A percentile compares a stretch with the other conserved stretches of the same genome.
Evolutionary conservation across 2,797 vertebrate genomes (phyloP).

Genomic region (Urosaurus nigricauda): DNA sequence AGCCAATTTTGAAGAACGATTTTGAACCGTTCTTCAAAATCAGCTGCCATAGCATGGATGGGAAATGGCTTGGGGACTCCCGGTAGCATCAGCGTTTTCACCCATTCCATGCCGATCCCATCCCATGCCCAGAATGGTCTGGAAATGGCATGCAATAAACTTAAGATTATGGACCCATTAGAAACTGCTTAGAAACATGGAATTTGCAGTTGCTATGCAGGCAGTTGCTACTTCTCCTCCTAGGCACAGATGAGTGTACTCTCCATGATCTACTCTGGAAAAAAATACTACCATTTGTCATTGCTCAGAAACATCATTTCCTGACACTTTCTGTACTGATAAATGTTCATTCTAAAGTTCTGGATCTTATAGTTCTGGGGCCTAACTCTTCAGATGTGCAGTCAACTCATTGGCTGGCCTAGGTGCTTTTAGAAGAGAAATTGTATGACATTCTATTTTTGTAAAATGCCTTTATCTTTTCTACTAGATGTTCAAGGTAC

Average conservation of each 20-base stretch:
- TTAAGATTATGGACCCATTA: not conserved
- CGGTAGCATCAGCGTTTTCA: too few species aligned
- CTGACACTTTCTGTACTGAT: not conserved
- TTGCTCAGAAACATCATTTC: not conserved
- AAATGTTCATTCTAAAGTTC: not conserved
- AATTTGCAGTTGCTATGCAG: not conserved
- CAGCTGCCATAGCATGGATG: too few species aligned
- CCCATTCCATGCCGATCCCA: too few species aligned
- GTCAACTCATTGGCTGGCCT: not conserved
- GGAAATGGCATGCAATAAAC: too few species aligned
- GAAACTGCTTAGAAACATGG: not conserved
- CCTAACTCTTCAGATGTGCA: not conserved
- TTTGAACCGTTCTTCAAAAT: too few species aligned
- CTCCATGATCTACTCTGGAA: not conserved
- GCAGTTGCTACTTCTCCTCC: not conserved
- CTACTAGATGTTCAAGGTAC: slow-evolving; percentile 55
- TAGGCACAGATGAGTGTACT: not conserved
- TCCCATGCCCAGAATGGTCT: too few species aligned
- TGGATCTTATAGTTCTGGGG: not conserved
- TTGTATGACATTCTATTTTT: not conserved
- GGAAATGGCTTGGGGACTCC: too few species aligned
- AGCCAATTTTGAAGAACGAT: too few species aligned
- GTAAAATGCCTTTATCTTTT: slow-evolving; percentile 2
- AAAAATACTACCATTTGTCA: not conserved
- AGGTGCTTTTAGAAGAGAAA: not conserved